Percentiles rank a stretch among this genome's conserved stretches.
Evolutionary conservation across 2,888 invertebrate genomes (phyloP).

Genomic region (Odontothrips loti): DNA sequence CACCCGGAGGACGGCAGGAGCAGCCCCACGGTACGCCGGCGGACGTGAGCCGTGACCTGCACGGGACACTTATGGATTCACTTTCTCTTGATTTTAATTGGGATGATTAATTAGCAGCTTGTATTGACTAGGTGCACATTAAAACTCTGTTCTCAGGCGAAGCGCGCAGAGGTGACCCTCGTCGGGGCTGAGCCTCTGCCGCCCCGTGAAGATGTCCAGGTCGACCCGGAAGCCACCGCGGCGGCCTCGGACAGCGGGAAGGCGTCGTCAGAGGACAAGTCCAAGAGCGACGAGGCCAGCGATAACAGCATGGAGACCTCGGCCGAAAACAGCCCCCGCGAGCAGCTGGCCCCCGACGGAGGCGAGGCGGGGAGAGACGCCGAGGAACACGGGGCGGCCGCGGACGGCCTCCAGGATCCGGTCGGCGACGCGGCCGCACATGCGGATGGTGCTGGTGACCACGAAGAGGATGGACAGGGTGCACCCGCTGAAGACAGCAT

Average conservation of each 20-base stretch:
- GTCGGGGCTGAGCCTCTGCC: not conserved
- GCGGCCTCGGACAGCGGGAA: slow-evolving; percentile 15
- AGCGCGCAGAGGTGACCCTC: not conserved
- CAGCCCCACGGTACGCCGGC: not conserved
- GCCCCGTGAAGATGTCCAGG: not conserved
- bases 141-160: not conserved
- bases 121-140: not conserved
- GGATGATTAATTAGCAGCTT: not conserved
- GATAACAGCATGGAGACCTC: slow-evolving; percentile 1
- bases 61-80: too few species aligned
- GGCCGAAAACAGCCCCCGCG: slow-evolving; percentile 7
- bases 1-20: slow-evolving; percentile 43
- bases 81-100: not conserved
- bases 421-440: not conserved
- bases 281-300: slow-evolving; percentile 18
- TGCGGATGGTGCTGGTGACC: not conserved
- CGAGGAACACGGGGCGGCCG: not conserved
- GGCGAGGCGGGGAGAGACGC: not conserved
- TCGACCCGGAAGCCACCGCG: slow-evolving; percentile 23
- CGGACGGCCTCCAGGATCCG: not conserved
- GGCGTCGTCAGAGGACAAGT: slow-evolving; percentile 4
- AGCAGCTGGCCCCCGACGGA: not conserved
- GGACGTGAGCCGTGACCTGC: not conserved
- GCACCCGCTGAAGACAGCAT: too few species aligned
- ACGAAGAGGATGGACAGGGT: not conserved